Evolutionary conservation across 2,113 vertebrate species (phyloP).

Genomic region (Phaetusa simplex): DNA sequence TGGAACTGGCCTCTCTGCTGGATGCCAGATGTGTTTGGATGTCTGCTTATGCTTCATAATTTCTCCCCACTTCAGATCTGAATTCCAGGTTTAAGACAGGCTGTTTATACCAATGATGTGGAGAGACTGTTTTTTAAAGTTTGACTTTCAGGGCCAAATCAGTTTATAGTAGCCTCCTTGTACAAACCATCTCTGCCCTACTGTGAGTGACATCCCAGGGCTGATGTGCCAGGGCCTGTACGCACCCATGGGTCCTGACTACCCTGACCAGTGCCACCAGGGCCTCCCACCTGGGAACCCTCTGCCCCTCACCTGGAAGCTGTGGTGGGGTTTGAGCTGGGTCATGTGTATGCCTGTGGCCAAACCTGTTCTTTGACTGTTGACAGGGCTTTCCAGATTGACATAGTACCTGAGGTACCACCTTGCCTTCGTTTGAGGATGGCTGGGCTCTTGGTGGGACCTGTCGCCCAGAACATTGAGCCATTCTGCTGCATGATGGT

Average conservation of each 20-base stretch:
- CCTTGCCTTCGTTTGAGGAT: not conserved
- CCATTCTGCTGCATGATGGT: not conserved
- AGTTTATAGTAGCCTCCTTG: not conserved
- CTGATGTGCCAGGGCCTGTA: not conserved
- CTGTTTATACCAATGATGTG: not conserved
- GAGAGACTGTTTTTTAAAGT: not conserved
- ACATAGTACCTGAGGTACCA: not conserved
- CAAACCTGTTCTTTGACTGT: not conserved
- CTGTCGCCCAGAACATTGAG: not conserved
- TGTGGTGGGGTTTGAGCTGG: not conserved
- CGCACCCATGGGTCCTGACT: not conserved
- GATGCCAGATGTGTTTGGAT: not conserved
- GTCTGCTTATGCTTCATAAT: not conserved
- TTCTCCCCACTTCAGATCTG: not conserved
- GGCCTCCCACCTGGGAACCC: fast-evolving
- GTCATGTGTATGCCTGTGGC: not conserved
- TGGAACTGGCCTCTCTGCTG: not conserved
- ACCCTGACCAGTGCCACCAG: not conserved
- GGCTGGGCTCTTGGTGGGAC: not conserved
- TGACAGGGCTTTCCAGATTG: not conserved
- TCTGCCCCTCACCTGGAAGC: not conserved
- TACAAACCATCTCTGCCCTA: not conserved
- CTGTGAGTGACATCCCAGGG: not conserved
- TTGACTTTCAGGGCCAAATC: not conserved
- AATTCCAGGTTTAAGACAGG: not conserved